Base-by-base conservation (phyloP, 2,888 invertebrate species). In the Cheiracanthium punctorium region DNA sequence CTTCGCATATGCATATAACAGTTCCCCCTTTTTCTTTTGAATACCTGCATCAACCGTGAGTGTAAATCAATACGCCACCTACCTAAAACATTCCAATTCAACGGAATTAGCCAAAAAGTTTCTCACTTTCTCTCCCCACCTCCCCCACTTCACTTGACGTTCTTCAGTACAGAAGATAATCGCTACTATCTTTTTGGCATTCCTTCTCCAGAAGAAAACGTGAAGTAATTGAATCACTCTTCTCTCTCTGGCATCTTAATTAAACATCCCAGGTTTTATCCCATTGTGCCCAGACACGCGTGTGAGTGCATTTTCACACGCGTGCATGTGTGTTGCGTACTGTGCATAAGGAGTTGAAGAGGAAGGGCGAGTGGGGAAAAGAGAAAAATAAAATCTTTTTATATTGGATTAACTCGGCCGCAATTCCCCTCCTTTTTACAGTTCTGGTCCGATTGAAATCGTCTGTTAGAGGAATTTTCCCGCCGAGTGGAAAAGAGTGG, bases 181-280 rank as follows among this genome's bases (percentile, higher is more conserved):
- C 82, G 77, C 82, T 32, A 77, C n/a, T n/a, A n/a, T 82, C 82
- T n/a, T n/a, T 82, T 82, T 77, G 72, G 70, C 77, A 72, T 72
- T 77, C 77, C 32, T 72, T 77, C 77, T 82, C 77, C 71, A 28
- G 71, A 17, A 41, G 10, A 28, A 41, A 71, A 43, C 7, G 12
- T 20, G 20, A n/a, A 48, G 52, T 77, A 77, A 82, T 77, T 82
- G 77, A 82, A 82, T 82, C 82, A 82, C 69, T n/a, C 48, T 48
- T 64, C 64, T 29, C 58, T 58, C 20, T 14, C 5, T 33, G 29
- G 70, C 72, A 29, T 77, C 82, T 82, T 82, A 82, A 82, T 82
- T 82, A 82, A 82, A 77, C 77, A 77, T 65, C 72, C n/a, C 65
- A 70, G 81, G 77, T 77, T 82, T 82, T 82, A 82, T 82, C 82